Base-by-base conservation (phyloP, 2,797 vertebrate species). In the Nyctalus aviator region DNA sequence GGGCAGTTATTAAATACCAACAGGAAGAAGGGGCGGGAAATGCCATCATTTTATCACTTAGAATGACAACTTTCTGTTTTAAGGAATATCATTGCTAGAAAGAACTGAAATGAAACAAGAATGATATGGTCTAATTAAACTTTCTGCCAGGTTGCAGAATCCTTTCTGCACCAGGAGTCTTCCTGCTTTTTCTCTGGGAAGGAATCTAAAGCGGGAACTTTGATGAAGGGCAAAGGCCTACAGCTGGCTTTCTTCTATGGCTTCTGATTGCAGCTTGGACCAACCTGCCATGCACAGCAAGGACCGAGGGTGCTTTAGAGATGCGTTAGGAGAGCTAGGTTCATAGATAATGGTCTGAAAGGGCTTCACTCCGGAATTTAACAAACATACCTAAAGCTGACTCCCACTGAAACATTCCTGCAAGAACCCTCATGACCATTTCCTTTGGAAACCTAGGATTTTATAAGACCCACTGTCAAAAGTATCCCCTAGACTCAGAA, bases 11-110 rank as follows among this genome's bases (percentile, higher is more conserved):
- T 53, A 32, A 96, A 90, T 69, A 44, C 11, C 46, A 35, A 7
- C 11, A 46, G 57, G 76, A 85, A 85, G 85, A 85, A 78, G 84
- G 20, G 30, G 30, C 3, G 68, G 72, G 53, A 71, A 93, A 84
- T 3, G 4, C 13, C 23, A 72, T 44, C 2, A 17, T 89, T 84
- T 59, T 20, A 75, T 30, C 72, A 50, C 20, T 92, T 50, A 53
- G 32, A 93, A 86, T 90, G 71, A 84, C 55, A 86, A 27, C 77
- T 92, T 90, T 76, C 64, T 77, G 37, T 94, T 85, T 93, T 73
- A 79, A 93, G 72, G 27, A 82, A 62, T 48, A 41, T 25, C 25
- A 32, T 27, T 20, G 72, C 66, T n/a, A 53, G 25, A 32, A 30
- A 69, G 77, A 94, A 90, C 18, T 71, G 87, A 82, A 94, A 73